Evolutionary conservation across 1,140 invertebrate species (phyloP), one percentile per base, ranked within the genome.

Genomic region (Chlorops oryzae): DNA sequence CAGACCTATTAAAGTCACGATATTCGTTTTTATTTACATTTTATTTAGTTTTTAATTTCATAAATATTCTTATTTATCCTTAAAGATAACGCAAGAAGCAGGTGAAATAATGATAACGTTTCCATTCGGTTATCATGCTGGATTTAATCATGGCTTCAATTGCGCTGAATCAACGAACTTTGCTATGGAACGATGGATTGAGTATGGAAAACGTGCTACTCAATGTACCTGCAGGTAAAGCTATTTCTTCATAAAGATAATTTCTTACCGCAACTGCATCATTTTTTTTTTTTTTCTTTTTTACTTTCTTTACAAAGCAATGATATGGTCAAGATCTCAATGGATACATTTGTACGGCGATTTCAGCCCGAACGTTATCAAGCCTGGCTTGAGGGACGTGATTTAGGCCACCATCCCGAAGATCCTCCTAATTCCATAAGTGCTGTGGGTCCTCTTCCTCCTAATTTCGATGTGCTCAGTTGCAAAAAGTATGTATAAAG

Each of bases 21-120:
- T 32, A 9, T 32, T 7, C 12, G 37, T 39, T 39, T 10, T 15
- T 21, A 15, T 15, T 22, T 27, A 18, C 20, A 15, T 35, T 54
- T 20, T 9, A 42, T n/a, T 24, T 4, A 20, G 32, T 42, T 5
- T 13, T 51, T 12, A 9, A 13, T 47, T 32, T 32, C n/a, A 9
- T 38, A 47, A 50, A 46, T 54, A 32, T 32, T 32, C 27, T 9
- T 32, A 20, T n/a, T n/a, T n/a, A n/a, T 40, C 20, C 17, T 18
- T 28, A 24, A 24, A 70, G 83, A 96, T 99, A 41, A 96, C 93
- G 2, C 96, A 99, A 80, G 88, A 96, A 67, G 80, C 83, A 17
- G 95, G 95, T 3, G 95, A 99, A 75, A 94, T 99, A 56, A 99
- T 99, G 86, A 96, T 99, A 21, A 99, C 96, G 2, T 99, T 99